Evolutionary conservation across 2,888 invertebrate genomes (phyloP), one percentile per base, ranked within the genome.

Genomic region (Tenthredo notha): DNA sequence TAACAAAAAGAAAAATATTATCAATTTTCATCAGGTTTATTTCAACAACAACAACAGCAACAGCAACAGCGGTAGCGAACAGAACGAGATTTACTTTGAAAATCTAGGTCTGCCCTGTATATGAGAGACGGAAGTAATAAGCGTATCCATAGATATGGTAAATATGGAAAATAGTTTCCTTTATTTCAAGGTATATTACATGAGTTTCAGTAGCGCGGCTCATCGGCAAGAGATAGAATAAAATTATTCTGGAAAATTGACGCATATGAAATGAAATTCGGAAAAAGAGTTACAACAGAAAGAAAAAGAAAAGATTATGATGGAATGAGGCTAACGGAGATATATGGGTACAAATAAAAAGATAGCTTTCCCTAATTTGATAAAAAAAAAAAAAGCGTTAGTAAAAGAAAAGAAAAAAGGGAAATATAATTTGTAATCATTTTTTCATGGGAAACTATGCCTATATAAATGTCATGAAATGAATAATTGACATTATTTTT

Each of bases 101-200:
- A 40, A 21, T 74, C 40, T n/a, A 74, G 29, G 70, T 18, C 15
- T 67, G 25, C 67, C 9, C 15, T 67, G 0, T 40, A 10, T 33
- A 47, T 37, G 75, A 75, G 47, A 43, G 18, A 74, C 74, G 74
- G 37, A 74, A 43, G 74, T 74, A 74, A 74, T 74, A 74, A 74
- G 40, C 74, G 40, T 74, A 7, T 74, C 74, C 74, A 37, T 74
- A 37, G 74, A 74, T 74, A 74, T 74, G 74, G 40, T 74, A 74
- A 74, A 74, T 74, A 74, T 74, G 74, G 74, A 74, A 74, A 74
- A 50, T 74, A 74, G 74, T 43, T 74, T 74, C 74, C 74, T 37
- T 74, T 74, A 74, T 74, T 65, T 65, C 65, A 65, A 29, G 65
- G 65, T 29, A 29, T 29, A 65, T 65, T 25, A 29, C 25, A 50